phyloP scores from a whole-genome alignment of 2,888 invertebrate genomes.

The Eudemis profundana region DNA sequence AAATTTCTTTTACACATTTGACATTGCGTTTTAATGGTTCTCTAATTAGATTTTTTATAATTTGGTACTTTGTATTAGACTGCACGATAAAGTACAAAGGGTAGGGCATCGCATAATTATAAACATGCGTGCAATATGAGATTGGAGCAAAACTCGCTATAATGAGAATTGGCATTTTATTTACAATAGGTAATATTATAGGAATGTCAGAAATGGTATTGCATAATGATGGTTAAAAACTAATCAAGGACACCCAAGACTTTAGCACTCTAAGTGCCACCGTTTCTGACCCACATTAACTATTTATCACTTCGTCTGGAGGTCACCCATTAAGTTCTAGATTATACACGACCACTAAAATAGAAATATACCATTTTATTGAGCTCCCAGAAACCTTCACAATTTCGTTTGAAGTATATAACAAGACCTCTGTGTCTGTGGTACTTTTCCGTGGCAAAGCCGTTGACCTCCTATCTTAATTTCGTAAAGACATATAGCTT shows the following conservation, averaged over 20 bases:
- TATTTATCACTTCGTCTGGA: constrained; percentile 32
- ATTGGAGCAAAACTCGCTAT: background rate
- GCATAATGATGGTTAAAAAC: constrained; percentile 1
- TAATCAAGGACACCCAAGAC: background rate
- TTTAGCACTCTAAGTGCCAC: constrained; percentile 31
- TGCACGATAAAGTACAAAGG: no score
- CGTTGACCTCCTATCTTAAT: background rate
- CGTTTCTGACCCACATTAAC: constrained; percentile 30
- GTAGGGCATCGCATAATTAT: no score
- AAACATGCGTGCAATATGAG: no score
- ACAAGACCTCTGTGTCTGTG: background rate
- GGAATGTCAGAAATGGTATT: background rate
- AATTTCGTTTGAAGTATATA: background rate
- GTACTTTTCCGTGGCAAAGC: background rate
- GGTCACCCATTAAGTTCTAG: constrained; percentile 30
- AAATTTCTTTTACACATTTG: no score
- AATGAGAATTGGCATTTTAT: background rate
- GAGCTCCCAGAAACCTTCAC: background rate
- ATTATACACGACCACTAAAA: constrained; percentile 22
- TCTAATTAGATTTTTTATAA: no score
- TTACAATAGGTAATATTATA: no score
- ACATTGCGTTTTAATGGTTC: no score
- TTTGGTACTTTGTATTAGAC: no score
- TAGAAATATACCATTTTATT: constrained; percentile 22
- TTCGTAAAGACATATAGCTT: no score